Evolutionary conservation across 2,797 vertebrate species (phyloP), one percentile per base, ranked within the genome.

Genomic region (Gallinago solitaria): DNA sequence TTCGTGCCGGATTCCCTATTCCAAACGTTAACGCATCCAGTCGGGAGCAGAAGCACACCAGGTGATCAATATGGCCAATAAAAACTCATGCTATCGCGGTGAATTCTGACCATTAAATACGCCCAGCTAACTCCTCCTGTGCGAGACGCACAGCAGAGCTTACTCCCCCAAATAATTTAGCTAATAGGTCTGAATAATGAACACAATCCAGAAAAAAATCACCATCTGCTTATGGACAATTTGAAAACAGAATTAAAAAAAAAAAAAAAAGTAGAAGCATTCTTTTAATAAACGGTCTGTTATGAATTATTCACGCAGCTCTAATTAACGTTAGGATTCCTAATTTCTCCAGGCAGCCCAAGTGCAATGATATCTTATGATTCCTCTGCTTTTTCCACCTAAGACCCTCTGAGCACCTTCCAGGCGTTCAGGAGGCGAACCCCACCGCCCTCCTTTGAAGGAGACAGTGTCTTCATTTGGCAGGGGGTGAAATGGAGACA

Each of bases 211-310:
- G 69, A 94, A 92, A 94, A 92, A 74, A 96, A 90, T 69, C 69
- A 80, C 95, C 96, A 95, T 97, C 95, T 97, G 96, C 93, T 96
- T 60, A 50, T 12, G 87, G 95, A 91, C 90, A 73, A 95, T 93
- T 95, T 95, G 89, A 88, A 89, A 90, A 95, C 33, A 92, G 91
- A 47, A 77, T 63, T 39, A 39, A 39, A 39, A 39, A 39, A 39
- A 39, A 39, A 39, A 39, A 39, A 39, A 92, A 82, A 94, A 82
- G 69, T 59, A 85, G 77, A 60, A 64, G 33, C 48, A 60, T 96
- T 94, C 89, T 90, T 90, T 64, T 89, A 94, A 96, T 87, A 86
- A 87, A 75, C 0, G 16, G 51, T 84, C 87, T 67, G 63, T 35
- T 90, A 87, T 92, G 87, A 97, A 95, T 96, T 96, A 95, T 96